Conservation (phyloP, 2,797 vertebrate species). For the Catharus ustulatus region DNA sequence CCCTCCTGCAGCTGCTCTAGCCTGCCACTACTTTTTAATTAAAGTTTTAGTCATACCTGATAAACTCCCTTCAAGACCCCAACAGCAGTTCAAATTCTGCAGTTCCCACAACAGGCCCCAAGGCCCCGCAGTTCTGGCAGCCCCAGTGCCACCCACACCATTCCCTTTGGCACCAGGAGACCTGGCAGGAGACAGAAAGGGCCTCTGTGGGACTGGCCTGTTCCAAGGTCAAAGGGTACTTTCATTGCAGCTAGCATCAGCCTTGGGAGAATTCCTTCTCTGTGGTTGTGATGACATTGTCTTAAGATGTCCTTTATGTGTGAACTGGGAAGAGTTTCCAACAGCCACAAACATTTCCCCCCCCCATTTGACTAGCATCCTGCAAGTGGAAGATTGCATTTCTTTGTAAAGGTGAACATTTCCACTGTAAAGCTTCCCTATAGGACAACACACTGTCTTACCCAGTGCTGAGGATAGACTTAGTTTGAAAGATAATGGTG, state of each 20-base stretch:
- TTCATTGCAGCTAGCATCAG: background rate
- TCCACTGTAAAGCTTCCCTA: background rate
- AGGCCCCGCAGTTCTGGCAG: background rate
- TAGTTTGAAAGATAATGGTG: background rate
- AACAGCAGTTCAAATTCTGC: background rate
- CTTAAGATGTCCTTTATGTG: background rate
- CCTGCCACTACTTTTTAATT: background rate
- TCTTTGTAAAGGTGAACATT: background rate
- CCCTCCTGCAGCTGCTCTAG: background rate
- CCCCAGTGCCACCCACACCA: background rate
- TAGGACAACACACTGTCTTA: accelerated
- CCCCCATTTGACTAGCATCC: background rate
- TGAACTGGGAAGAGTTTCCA: background rate
- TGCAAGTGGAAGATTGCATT: background rate
- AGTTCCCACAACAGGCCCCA: background rate
- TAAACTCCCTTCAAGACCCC: background rate
- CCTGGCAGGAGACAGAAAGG: background rate
- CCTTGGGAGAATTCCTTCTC: background rate
- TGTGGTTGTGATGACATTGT: background rate
- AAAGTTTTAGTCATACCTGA: background rate
- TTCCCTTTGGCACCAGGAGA: background rate
- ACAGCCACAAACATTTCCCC: background rate
- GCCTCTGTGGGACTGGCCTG: background rate
- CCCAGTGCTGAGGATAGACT: background rate
- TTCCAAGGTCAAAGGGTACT: background rate